Percentiles rank a stretch among this genome's conserved stretches.
These are phyloP conservation scores for Temnothorax curvispinosus DNA, from an alignment of 1,140 invertebrate genomes.

Conservation along the genomic window DNA sequence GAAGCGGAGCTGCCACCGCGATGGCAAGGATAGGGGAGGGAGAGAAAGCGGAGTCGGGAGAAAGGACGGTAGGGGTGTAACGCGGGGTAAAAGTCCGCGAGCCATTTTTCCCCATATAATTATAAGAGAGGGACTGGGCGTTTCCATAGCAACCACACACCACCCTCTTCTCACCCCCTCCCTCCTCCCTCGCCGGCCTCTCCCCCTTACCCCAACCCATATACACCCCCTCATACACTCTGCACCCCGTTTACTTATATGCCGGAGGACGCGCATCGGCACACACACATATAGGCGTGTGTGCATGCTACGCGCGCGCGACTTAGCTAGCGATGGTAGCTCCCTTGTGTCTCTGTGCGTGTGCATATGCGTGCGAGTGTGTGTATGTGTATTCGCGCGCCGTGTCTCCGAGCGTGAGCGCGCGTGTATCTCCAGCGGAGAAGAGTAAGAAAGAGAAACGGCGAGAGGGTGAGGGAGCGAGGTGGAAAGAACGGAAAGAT, in stretches of 20 bases:
- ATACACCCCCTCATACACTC: slow-evolving; percentile 68
- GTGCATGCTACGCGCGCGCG: slow-evolving; percentile 9
- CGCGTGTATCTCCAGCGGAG: slow-evolving; percentile 37
- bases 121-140: slow-evolving; percentile 83
- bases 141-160: slow-evolving; percentile 84
- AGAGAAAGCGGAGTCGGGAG: slow-evolving; percentile 62
- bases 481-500: slow-evolving; percentile 40
- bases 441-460: slow-evolving; percentile 25
- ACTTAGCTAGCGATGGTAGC: slow-evolving; percentile 22
- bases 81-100: slow-evolving; percentile 76
- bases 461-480: slow-evolving; percentile 32
- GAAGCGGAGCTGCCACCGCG: slow-evolving; percentile 64
- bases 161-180: slow-evolving; percentile 78
- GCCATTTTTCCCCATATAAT: slow-evolving; percentile 83
- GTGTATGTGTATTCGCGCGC: slow-evolving; percentile 2
- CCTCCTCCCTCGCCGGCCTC: slow-evolving; percentile 48
- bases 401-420: slow-evolving; percentile 45
- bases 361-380: background rate
- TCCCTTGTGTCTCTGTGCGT: slow-evolving; percentile 45
- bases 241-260: slow-evolving; percentile 82
- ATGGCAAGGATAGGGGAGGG: slow-evolving; percentile 62
- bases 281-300: slow-evolving; percentile 59
- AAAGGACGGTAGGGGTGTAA: slow-evolving; percentile 67
- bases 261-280: slow-evolving; percentile 79
- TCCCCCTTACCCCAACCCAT: slow-evolving; percentile 42